Base-by-base conservation (phyloP, 1,140 invertebrate genomes). In the Coelopa frigida region DNA sequence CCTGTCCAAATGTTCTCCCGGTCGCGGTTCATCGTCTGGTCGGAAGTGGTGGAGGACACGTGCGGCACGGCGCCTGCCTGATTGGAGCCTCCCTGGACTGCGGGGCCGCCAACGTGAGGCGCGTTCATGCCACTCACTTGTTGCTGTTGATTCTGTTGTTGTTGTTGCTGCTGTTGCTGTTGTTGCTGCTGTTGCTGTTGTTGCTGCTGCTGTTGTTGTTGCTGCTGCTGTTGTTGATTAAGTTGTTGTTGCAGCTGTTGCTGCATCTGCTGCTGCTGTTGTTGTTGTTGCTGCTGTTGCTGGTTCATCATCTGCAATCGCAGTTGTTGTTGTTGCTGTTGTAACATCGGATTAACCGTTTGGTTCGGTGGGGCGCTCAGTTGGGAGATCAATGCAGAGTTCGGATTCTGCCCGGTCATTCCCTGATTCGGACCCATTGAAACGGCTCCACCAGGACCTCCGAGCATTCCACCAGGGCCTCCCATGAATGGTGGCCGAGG, bases 1-100 rank as follows among this genome's bases (percentile, higher is more conserved):
- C 92, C 92, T 54, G 81, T 80, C 89, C 89, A 93, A 59, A 94
- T 89, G 41, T 59, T 63, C 37, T 67, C 65, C 0, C 60, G 53
- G 26, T 48, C 43, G 38, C 36, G 18, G 2, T 10, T 29, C 26
- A 27, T 40, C 18, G 27, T 10, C n/a, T 31, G 23, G 18, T 17
- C 23, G 0, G 41, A 35, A 20, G 42, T 39, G 1, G 48, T 45
- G 8, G 43, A 21, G 7, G 33, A 36, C 14, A 29, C 18, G 17
- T 44, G 31, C 11, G 29, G 18, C 26, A 24, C 36, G n/a, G 35
- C 24, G 26, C 20, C 31, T 21, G 29, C 35, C 31, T 22, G 14
- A 14, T 37, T 11, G 29, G 45, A 42, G 24, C 44, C 35, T 29
- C 31, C 27, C 10, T 44, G 22, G 11, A 21, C 18, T 17, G 46